Conservation (phyloP, 2,113 vertebrate species). For the Tupaia chinensis region DNA sequence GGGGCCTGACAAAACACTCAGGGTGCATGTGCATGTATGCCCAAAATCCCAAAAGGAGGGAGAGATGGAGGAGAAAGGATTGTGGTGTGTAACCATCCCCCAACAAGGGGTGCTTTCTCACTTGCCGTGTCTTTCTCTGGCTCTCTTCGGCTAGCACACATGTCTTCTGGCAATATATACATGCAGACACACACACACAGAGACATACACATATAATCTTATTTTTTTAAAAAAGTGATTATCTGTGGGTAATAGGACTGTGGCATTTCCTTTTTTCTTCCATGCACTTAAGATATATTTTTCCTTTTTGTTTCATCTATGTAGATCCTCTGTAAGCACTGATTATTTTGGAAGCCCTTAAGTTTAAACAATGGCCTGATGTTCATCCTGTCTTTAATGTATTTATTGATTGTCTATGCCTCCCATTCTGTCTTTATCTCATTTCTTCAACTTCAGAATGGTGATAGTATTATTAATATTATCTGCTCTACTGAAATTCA, state of each 20-base stretch:
- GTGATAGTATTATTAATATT: neutral
- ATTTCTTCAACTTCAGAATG: slow-evolving; percentile 26
- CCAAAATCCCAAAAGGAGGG: too few relatives aligned
- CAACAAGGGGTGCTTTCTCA: too few relatives aligned
- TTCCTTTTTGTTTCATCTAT: neutral
- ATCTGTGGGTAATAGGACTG: neutral
- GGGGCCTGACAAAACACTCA: too few relatives aligned
- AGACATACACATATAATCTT: neutral
- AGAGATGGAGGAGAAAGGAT: too few relatives aligned
- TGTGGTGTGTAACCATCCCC: too few relatives aligned
- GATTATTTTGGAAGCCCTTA: neutral
- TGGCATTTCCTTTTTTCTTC: neutral
- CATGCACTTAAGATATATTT: neutral
- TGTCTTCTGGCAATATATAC: too few relatives aligned
- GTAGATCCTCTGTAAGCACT: neutral
- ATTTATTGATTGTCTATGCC: neutral
- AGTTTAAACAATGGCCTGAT: neutral
- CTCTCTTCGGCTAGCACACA: too few relatives aligned
- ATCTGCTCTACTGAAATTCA: neutral
- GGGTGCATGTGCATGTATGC: too few relatives aligned
- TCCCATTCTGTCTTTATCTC: neutral
- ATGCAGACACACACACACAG: too few relatives aligned
- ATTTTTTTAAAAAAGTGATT: neutral
- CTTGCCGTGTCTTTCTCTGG: too few relatives aligned
- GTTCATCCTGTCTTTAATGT: neutral